Evolutionary conservation across 2,113 vertebrate species (phyloP).

Genomic region (Origma solitaria): DNA sequence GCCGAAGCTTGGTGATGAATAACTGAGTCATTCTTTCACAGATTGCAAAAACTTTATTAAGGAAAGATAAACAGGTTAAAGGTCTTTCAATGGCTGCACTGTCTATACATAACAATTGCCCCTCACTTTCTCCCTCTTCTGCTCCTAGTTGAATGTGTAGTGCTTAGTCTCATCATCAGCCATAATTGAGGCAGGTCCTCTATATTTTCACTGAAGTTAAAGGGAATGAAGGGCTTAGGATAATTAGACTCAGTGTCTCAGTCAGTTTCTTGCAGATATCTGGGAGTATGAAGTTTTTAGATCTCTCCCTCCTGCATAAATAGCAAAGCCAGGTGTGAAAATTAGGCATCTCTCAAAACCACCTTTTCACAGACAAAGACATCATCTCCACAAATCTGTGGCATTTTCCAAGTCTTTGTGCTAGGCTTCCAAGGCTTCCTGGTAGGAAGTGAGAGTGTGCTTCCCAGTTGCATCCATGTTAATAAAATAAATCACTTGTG

Average conservation of each 20-base stretch:
- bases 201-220: not conserved
- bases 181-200: not conserved
- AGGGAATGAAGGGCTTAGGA: not conserved
- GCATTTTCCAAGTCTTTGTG: not conserved
- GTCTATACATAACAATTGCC: not conserved
- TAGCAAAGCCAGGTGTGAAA: not conserved
- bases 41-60: slow-evolving; percentile 16
- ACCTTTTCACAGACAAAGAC: not conserved
- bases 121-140: not conserved
- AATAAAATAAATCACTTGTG: not conserved
- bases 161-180: not conserved
- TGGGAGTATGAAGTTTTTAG: not conserved
- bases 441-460: not conserved
- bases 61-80: slow-evolving; percentile 21
- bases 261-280: not conserved
- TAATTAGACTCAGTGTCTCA: not conserved
- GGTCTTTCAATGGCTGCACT: not conserved
- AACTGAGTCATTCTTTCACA: slow-evolving; percentile 21
- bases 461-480: not conserved
- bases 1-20: not conserved
- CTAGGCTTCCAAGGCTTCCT: not conserved
- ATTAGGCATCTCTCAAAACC: not conserved
- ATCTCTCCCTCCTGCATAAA: not conserved
- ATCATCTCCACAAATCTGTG: not conserved
- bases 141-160: not conserved